phyloP scores from a whole-genome alignment of 2,113 vertebrate genomes.

The Chamaea fasciata region DNA sequence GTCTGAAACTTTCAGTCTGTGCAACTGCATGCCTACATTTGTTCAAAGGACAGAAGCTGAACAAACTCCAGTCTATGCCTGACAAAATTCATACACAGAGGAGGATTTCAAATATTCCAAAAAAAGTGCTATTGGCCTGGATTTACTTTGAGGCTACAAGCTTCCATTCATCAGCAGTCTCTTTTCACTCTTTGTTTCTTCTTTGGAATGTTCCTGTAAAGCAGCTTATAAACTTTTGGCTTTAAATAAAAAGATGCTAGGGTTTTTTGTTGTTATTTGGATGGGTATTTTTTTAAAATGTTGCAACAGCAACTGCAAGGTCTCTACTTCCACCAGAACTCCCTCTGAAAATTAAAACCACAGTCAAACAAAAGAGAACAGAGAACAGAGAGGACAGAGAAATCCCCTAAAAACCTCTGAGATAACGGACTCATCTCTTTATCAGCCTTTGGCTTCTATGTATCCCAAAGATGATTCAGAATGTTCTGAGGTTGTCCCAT shows the following conservation, averaged over 20 bases:
- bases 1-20: background rate
- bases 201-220: constrained; percentile 59
- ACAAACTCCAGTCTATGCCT: background rate
- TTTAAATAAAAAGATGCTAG: constrained; percentile 33
- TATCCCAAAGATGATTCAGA: constrained; percentile 13
- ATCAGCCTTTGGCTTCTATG: constrained; percentile 43
- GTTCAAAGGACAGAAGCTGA: constrained; percentile 15
- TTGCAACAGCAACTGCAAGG: background rate
- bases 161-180: constrained; percentile 42
- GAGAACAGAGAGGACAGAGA: constrained; percentile 14
- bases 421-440: constrained; percentile 30
- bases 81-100: background rate
- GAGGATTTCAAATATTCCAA: constrained; percentile 51
- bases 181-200: constrained; percentile 54
- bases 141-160: constrained; percentile 45
- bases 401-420: background rate
- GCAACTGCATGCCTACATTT: background rate
- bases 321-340: constrained; percentile 13
- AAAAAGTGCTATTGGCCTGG: constrained; percentile 21
- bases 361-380: constrained; percentile 1
- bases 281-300: background rate
- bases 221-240: constrained; percentile 50
- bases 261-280: background rate
- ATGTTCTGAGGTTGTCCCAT: background rate
- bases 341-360: constrained; percentile 10